phyloP scores from a whole-genome alignment of 2,797 vertebrate genomes.

The Gephyroberyx darwinii region DNA sequence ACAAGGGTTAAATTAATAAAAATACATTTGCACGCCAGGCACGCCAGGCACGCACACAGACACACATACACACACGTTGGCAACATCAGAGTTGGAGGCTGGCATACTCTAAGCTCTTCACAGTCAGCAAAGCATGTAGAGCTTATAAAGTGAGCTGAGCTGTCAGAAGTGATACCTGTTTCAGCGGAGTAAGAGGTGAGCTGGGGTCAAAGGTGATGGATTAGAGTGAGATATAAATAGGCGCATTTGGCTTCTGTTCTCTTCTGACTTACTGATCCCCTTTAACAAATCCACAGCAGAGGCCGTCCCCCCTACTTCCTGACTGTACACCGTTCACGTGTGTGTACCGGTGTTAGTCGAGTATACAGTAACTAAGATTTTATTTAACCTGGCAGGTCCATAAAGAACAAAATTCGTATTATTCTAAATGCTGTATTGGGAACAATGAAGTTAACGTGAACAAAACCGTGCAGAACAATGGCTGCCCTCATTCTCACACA shows the following conservation, averaged over 20 bases:
- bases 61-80: neutral
- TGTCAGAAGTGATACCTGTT: slow-evolving; percentile 52
- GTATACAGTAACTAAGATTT: neutral
- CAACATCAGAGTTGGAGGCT: neutral
- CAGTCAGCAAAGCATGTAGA: slow-evolving; percentile 35
- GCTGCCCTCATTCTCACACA: slow-evolving; percentile 39
- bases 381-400: slow-evolving; percentile 3
- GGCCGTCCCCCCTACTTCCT: slow-evolving; percentile 27
- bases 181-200: slow-evolving; percentile 53
- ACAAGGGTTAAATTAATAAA: slow-evolving; percentile 9
- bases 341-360: slow-evolving; percentile 32
- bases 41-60: neutral
- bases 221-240: slow-evolving; percentile 77
- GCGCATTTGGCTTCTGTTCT: slow-evolving; percentile 61
- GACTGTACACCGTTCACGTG: slow-evolving; percentile 38
- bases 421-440: neutral
- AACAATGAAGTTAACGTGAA: neutral
- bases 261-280: slow-evolving; percentile 72
- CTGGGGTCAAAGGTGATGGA: slow-evolving; percentile 56
- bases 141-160: slow-evolving; percentile 53
- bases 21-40: slow-evolving; percentile 9
- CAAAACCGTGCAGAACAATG: slow-evolving; percentile 34
- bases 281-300: slow-evolving; percentile 67
- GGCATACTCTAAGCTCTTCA: slow-evolving; percentile 42
- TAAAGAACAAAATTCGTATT: neutral